These are phyloP conservation scores for Sebastes itinus DNA, from an alignment of 2,797 vertebrate genomes.

Conservation along the genomic window DNA sequence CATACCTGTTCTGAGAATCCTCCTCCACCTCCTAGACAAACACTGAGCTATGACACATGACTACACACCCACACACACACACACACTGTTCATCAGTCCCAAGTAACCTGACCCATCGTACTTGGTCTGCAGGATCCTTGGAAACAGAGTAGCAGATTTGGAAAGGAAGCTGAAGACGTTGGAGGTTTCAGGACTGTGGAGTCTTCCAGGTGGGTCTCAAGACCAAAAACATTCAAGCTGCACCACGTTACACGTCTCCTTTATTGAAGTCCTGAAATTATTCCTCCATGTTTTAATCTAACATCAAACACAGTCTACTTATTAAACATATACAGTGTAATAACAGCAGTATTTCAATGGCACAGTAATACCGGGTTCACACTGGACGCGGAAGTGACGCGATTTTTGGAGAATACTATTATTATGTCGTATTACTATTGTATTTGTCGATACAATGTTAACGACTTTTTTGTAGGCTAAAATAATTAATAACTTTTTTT, in stretches of 20 bases:
- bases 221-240: neutral
- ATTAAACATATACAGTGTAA: neutral
- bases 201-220: slow-evolving; percentile 91
- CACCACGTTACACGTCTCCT: neutral
- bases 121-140: slow-evolving; percentile 87
- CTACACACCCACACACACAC: neutral
- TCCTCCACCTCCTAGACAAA: slow-evolving; percentile 65
- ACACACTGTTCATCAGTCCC: neutral
- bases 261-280: neutral
- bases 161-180: slow-evolving; percentile 96
- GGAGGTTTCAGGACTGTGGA: slow-evolving; percentile 97
- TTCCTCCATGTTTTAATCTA: neutral
- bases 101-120: neutral
- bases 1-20: slow-evolving; percentile 19
- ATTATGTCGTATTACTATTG: no score
- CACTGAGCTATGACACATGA: neutral
- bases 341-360: neutral
- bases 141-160: slow-evolving; percentile 93
- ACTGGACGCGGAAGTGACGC: no score
- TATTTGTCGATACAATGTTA: no score
- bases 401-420: no score
- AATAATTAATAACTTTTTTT: no score
- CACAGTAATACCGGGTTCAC: neutral
- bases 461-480: no score
- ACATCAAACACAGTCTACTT: neutral